Base-by-base conservation (phyloP, 2,113 vertebrate species). In the Halichoeres trimaculatus region DNA sequence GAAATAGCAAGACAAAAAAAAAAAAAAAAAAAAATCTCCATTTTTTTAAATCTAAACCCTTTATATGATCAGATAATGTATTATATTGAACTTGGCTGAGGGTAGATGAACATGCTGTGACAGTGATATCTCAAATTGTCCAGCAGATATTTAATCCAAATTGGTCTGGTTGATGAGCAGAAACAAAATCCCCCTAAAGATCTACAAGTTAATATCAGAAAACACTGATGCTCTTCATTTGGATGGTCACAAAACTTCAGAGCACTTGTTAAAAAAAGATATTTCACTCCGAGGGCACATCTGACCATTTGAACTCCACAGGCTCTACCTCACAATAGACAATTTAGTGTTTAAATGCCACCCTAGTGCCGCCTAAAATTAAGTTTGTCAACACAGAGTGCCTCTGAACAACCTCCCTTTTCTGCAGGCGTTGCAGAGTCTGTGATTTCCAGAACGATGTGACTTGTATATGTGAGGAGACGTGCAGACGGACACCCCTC, bases 401-500 rank as follows among this genome's bases (percentile, higher is more conserved):
- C 24, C 34, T 58, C 12, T 9, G 1, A 58, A 40, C 8, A 55
- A 16, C 17, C 30, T 19, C 50, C 26, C 1, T 11, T 64, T 59
- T 45, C 47, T 59, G 23, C 23, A 20, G 41, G 0, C 13, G 41
- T 19, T 47, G 43, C 41, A 66, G 17, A 65, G 48, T 56, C 50
- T 70, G 56, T 78, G 66, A 75, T 67, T 84, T 74, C 14, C 36
- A 4, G 17, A 22, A 36, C 38, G 23, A 84, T 91, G 80, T 87
- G 76, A 86, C 84, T 89, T 85, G 61, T 56, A 83, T 70, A 87
- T 85, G 72, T 24, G 38, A 19, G 20, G 19, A n/a, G 51, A 69
- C 10, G 5, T 13, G 51, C 4, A 38, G 54, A 66, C 8, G 48
- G 76, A 63, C 72, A 50, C 52, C 73, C 67, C 53, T 79, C 55